Evolutionary conservation across 2,113 vertebrate species (phyloP).

Genomic region (Notechis scutatus): DNA sequence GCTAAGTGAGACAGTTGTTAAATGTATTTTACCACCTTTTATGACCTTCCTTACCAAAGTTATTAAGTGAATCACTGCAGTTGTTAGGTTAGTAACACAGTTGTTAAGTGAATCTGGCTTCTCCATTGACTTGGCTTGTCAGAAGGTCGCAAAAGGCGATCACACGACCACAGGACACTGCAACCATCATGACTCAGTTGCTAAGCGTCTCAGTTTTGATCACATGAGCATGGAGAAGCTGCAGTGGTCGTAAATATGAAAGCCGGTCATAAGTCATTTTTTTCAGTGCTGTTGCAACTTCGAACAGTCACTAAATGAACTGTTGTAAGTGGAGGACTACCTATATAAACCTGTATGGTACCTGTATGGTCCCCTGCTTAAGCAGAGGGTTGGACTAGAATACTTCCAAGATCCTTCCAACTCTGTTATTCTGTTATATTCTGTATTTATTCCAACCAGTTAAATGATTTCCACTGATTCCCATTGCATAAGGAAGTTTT

Average conservation of each 20-base stretch:
- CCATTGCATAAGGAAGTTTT: not conserved
- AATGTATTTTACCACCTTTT: not conserved
- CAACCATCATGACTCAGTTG: not conserved
- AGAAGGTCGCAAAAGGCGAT: not conserved
- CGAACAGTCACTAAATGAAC: not conserved
- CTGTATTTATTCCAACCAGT: not conserved
- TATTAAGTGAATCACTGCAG: not conserved
- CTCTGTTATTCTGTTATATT: not conserved
- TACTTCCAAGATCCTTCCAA: not conserved
- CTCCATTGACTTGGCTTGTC: not conserved
- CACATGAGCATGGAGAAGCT: not conserved
- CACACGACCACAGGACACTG: not conserved
- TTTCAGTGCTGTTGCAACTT: not conserved
- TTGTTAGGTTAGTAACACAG: not conserved
- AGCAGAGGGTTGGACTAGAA: not conserved
- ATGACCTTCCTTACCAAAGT: not conserved
- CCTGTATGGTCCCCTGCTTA: not conserved
- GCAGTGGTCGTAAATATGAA: not conserved
- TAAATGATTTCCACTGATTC: not conserved
- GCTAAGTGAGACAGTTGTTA: not conserved
- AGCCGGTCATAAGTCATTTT: rapidly evolving
- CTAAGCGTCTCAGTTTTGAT: not conserved
- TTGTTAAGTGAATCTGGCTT: not conserved
- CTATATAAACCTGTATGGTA: not conserved
- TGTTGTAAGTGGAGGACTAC: not conserved